These are phyloP conservation scores for Ornithorhynchus anatinus DNA, from an alignment of 2,113 vertebrate genomes.

Conservation along the genomic window DNA sequence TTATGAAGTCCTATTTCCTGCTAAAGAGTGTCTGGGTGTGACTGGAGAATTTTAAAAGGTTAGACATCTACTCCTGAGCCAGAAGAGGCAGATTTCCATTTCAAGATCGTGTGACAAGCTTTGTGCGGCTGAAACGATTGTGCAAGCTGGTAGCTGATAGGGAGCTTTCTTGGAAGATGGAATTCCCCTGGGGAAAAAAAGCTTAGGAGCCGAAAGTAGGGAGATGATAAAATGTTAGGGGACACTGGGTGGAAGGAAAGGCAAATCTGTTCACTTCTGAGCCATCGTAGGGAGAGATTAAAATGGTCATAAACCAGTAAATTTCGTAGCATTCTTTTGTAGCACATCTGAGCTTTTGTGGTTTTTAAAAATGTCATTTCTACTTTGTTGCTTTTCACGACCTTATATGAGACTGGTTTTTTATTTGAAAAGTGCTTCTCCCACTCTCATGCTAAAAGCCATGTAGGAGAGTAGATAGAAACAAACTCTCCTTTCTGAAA, in stretches of 20 bases:
- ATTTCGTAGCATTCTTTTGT: neutral
- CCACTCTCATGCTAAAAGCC: neutral
- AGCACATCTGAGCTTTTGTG: neutral
- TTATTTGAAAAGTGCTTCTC: neutral
- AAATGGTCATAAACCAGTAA: neutral
- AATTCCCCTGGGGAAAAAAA: constrained; percentile 49
- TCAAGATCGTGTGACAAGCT: constrained; percentile 45
- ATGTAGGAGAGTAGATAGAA: constrained; percentile 36
- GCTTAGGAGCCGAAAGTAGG: neutral
- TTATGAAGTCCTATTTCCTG: constrained; percentile 46
- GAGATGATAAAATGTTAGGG: neutral
- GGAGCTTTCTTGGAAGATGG: neutral
- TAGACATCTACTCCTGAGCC: constrained; percentile 22
- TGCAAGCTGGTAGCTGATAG: constrained; percentile 36
- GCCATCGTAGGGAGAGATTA: neutral
- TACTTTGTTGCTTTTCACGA: neutral
- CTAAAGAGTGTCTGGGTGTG: constrained; percentile 17
- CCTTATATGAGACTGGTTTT: constrained; percentile 13
- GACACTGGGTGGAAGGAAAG: constrained; percentile 9
- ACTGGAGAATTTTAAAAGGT: neutral
- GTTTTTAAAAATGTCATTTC: constrained; percentile 2
- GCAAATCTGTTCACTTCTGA: constrained; percentile 1
- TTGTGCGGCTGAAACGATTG: neutral
- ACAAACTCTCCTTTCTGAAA: constrained; percentile 48
- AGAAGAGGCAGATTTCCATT: constrained; percentile 5